Evolutionary conservation across 2,113 vertebrate genomes (phyloP).

Genomic region (Coptodon rendalli): DNA sequence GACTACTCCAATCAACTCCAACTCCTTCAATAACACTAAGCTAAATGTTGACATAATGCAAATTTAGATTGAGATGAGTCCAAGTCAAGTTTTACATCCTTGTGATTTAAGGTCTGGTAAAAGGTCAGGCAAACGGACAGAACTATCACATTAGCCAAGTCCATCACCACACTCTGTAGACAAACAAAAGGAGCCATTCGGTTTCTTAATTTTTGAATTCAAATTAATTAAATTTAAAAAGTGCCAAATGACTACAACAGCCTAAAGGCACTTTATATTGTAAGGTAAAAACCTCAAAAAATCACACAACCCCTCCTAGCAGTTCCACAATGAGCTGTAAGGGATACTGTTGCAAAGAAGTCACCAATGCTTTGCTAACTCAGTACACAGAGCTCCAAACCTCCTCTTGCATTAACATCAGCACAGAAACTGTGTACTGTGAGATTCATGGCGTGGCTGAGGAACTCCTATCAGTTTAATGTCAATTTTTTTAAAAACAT

Average conservation of each 20-base stretch:
- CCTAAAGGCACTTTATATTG: not conserved
- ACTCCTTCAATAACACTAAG: not conserved
- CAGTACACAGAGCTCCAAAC: not conserved
- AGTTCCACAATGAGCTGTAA: not conserved
- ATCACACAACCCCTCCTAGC: not conserved
- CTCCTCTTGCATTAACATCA: not conserved
- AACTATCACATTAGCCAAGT: not conserved
- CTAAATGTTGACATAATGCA: not conserved
- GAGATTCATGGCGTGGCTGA: not conserved
- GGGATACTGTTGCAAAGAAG: not conserved
- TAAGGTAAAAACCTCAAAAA: not conserved
- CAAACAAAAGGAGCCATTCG: not conserved
- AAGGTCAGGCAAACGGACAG: not conserved
- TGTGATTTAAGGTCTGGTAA: not conserved
- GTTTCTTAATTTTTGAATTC: not conserved
- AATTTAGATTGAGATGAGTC: not conserved
- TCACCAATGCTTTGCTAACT: not conserved
- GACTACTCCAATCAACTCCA: not conserved
- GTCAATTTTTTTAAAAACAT: accelerated
- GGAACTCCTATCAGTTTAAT: not conserved
- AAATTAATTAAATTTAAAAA: not conserved
- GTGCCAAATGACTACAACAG: not conserved
- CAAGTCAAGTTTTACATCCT: not conserved
- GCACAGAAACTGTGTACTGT: not conserved
- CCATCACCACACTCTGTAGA: not conserved